phyloP scores from a whole-genome alignment of 2,888 invertebrate genomes.

The Leptinotarsa tumamoca region DNA sequence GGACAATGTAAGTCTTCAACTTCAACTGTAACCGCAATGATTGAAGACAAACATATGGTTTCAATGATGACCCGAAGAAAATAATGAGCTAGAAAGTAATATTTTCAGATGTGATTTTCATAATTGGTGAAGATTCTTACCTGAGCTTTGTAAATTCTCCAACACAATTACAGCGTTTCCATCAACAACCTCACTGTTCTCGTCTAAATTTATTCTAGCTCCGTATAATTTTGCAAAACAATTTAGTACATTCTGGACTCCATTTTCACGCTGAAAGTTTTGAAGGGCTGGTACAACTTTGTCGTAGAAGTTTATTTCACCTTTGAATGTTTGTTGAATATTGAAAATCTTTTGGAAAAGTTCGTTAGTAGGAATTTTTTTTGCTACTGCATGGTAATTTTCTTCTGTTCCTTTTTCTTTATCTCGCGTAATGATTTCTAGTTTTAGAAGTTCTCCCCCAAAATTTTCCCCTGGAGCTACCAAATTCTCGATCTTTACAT shows the following conservation, averaged over 20 bases:
- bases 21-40: no score
- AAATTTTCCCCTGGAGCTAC: conserved; percentile 28
- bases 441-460: conserved; percentile 25
- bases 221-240: conserved; percentile 56
- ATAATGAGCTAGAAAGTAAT: background rate
- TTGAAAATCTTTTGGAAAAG: conserved; percentile 65
- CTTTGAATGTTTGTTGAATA: conserved; percentile 67
- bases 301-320: conserved; percentile 70
- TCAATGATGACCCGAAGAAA: no score
- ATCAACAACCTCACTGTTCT: conserved; percentile 50
- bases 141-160: conserved; percentile 65
- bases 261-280: conserved; percentile 64
- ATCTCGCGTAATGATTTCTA: background rate
- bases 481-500: conserved; percentile 8
- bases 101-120: background rate
- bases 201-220: conserved; percentile 52
- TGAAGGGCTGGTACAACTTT: conserved; percentile 66
- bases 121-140: conserved; percentile 4
- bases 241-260: conserved; percentile 62
- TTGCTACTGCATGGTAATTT: conserved; percentile 33
- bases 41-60: no score
- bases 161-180: conserved; percentile 65
- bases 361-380: conserved; percentile 38
- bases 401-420: background rate
- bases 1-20: no score